Evolutionary conservation across 2,113 vertebrate genomes (phyloP).

Genomic region (Herpailurus yagouaroundi): DNA sequence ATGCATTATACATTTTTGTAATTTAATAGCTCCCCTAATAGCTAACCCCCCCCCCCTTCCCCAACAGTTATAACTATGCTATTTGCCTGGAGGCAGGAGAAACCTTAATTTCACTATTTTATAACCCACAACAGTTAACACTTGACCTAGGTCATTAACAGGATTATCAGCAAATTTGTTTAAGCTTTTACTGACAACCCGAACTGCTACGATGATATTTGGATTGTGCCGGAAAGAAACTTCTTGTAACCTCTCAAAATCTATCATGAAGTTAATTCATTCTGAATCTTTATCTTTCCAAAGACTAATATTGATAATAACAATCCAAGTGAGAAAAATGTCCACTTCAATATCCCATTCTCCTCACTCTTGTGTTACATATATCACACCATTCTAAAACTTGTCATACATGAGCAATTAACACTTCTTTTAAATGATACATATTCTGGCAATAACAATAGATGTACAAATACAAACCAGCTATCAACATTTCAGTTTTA

Average conservation of each 20-base stretch:
- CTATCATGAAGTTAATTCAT: conserved; percentile 87
- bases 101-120: conserved; percentile 89
- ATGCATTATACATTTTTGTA: conserved; percentile 76
- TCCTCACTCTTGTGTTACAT: conserved; percentile 61
- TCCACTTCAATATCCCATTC: conserved; percentile 68
- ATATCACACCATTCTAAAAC: conserved; percentile 43
- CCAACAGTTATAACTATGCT: conserved; percentile 78
- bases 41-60: neutral
- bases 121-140: conserved; percentile 92
- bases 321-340: conserved; percentile 68
- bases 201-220: conserved; percentile 92
- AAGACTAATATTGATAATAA: conserved; percentile 77
- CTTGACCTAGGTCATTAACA: conserved; percentile 92
- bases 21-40: conserved; percentile 84
- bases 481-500: neutral
- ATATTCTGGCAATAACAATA: conserved; percentile 55
- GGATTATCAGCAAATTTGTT: conserved; percentile 93
- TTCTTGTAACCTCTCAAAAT: conserved; percentile 87
- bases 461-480: conserved; percentile 45
- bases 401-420: conserved; percentile 59
- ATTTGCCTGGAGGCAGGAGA: conserved; percentile 86
- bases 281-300: conserved; percentile 76
- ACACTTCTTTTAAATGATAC: conserved; percentile 56
- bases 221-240: conserved; percentile 88
- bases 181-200: conserved; percentile 92